Conservation (phyloP, 1,140 invertebrate species). For the Cylas formicarius region DNA sequence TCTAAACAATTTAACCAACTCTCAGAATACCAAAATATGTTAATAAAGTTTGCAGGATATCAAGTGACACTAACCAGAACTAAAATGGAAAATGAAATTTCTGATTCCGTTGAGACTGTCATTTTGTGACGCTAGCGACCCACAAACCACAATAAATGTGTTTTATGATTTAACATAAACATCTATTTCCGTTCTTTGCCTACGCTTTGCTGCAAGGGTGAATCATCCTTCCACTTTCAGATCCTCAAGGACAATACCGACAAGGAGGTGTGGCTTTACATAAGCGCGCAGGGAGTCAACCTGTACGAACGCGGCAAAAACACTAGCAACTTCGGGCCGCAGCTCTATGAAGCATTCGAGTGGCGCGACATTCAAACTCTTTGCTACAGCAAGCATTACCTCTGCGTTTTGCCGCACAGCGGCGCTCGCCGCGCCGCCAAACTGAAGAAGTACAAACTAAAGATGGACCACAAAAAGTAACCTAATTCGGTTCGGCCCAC, state of each 20-base stretch:
- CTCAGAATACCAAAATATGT: no score
- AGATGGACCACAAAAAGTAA: conserved; percentile 67
- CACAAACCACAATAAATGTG: no score
- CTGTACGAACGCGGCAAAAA: conserved; percentile 45
- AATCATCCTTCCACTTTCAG: conserved; percentile 22
- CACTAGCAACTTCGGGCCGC: conserved; percentile 30
- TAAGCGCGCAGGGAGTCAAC: conserved; percentile 51
- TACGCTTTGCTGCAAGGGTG: no score
- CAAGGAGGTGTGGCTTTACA: conserved; percentile 51
- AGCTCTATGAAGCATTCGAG: conserved; percentile 39
- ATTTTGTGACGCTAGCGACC: no score
- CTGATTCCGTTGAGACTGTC: no score
- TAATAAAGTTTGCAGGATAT: no score
- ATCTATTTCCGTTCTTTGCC: no score
- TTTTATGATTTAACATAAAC: no score
- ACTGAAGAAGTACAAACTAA: conserved; percentile 62
- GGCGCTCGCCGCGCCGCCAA: conserved; percentile 51
- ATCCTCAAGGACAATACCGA: conserved; percentile 41
- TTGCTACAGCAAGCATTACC: conserved; percentile 63
- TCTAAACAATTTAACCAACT: no score
- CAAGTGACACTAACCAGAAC: no score
- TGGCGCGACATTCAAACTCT: conserved; percentile 70
- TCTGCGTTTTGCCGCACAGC: conserved; percentile 55
- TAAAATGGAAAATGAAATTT: no score
- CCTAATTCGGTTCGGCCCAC: conserved; percentile 22